Evolutionary conservation across 1,140 invertebrate species (phyloP).

Genomic region (Euwallacea fornicatus): DNA sequence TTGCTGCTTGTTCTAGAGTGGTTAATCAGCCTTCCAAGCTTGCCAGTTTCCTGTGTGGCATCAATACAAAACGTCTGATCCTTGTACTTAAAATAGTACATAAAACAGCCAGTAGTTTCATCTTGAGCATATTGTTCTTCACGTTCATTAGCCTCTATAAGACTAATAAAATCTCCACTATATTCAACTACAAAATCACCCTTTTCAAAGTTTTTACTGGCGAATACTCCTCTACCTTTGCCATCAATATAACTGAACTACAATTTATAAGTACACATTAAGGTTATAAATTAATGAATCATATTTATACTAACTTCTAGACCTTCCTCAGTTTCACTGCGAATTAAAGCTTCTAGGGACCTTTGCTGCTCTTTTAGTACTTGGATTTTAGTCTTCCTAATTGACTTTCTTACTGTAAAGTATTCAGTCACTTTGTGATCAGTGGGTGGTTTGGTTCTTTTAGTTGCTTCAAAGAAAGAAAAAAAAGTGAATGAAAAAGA

Average conservation of each 20-base stretch:
- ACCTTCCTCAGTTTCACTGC: constrained; percentile 79
- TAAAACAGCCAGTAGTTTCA: constrained; percentile 92
- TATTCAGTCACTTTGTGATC: constrained; percentile 73
- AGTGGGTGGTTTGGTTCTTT: background rate
- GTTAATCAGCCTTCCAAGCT: constrained; percentile 92
- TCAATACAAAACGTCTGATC: constrained; percentile 95
- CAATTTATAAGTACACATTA: constrained; percentile 5
- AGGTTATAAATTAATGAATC: background rate
- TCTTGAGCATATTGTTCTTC: constrained; percentile 86
- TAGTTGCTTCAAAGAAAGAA: background rate
- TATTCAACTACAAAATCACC: constrained; percentile 98
- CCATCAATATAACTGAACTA: constrained; percentile 60
- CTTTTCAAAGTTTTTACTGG: constrained; percentile 74
- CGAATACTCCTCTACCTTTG: constrained; percentile 78
- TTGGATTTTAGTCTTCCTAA: constrained; percentile 80
- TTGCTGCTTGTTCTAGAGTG: constrained; percentile 89
- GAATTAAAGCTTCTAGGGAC: constrained; percentile 75
- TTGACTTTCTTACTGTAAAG: constrained; percentile 87
- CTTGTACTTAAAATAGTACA: constrained; percentile 97
- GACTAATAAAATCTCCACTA: constrained; percentile 87
- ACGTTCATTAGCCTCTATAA: constrained; percentile 77
- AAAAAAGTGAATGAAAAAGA: too few species aligned
- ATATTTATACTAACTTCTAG: constrained; percentile 64
- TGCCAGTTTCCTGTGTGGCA: constrained; percentile 88
- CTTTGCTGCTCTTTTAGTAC: constrained; percentile 83